phyloP scores from a whole-genome alignment of 2,888 invertebrate species.

The Ferdinandea cuprea region DNA sequence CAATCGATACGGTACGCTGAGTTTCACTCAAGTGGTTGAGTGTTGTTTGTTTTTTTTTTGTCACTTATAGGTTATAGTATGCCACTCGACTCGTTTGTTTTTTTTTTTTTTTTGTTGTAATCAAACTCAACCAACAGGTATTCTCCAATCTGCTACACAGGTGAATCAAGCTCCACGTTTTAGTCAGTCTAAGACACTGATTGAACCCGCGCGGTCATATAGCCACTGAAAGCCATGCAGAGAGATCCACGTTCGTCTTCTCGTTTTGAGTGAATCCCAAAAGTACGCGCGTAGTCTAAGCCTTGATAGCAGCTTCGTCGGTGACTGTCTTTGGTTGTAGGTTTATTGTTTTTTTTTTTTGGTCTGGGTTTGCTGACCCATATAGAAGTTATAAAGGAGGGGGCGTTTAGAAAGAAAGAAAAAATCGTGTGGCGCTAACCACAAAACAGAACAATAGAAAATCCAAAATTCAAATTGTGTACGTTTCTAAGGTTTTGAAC shows the following conservation, averaged over 20 bases:
- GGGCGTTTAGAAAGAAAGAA: neutral
- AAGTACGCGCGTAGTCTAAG: constrained; percentile 22
- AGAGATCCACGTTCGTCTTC: constrained; percentile 10
- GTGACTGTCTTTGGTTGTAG: no score
- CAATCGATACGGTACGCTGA: constrained; percentile 10
- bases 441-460: neutral
- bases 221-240: constrained; percentile 13
- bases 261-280: constrained; percentile 25
- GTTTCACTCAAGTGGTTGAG: constrained; percentile 40
- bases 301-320: constrained; percentile 26
- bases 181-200: constrained; percentile 42
- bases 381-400: no score
- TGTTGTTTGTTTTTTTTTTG: neutral
- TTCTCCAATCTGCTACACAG: constrained; percentile 37
- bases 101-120: no score
- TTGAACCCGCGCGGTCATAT: constrained; percentile 31
- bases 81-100: constrained; percentile 9
- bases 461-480: constrained; percentile 8
- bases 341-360: no score
- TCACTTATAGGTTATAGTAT: neutral
- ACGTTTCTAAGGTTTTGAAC: neutral
- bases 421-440: no score
- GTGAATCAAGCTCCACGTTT: constrained; percentile 14
- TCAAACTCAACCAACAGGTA: constrained; percentile 57
- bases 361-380: no score